Evolutionary conservation across 2,113 vertebrate genomes (phyloP).

Genomic region (Pseudonaja textilis): DNA sequence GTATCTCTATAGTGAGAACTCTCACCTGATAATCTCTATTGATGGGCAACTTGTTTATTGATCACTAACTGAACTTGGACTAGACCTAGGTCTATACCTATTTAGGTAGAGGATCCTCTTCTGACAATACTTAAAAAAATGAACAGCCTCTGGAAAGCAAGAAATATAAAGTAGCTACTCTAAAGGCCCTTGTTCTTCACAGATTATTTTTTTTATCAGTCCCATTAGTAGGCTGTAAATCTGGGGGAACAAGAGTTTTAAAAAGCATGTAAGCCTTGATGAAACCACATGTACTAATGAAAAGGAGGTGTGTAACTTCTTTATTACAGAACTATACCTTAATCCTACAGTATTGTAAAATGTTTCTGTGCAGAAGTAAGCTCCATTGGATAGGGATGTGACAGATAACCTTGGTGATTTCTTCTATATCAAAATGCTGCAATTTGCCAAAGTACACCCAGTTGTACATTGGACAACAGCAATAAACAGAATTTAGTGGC

Average conservation of each 20-base stretch:
- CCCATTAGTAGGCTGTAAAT: neutral
- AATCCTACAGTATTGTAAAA: neutral
- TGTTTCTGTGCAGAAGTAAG: neutral
- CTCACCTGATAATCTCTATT: neutral
- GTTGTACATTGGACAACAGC: neutral
- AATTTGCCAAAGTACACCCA: neutral
- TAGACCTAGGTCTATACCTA: neutral
- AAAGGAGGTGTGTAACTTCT: neutral
- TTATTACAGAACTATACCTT: neutral
- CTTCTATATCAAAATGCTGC: neutral
- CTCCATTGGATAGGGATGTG: neutral
- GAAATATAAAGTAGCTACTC: neutral
- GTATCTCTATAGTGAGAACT: neutral
- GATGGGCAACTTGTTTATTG: neutral
- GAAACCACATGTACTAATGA: neutral
- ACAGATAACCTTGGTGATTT: neutral
- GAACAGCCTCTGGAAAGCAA: neutral
- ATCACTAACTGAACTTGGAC: neutral
- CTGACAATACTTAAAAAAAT: neutral
- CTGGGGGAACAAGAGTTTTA: neutral
- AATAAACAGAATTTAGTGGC: neutral
- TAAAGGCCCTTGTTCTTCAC: neutral
- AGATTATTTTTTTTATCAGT: neutral
- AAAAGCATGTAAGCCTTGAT: neutral
- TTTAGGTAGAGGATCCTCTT: neutral